Evolutionary conservation across 2,113 vertebrate genomes (phyloP), one percentile per base, ranked within the genome.

Genomic region (Columba livia): DNA sequence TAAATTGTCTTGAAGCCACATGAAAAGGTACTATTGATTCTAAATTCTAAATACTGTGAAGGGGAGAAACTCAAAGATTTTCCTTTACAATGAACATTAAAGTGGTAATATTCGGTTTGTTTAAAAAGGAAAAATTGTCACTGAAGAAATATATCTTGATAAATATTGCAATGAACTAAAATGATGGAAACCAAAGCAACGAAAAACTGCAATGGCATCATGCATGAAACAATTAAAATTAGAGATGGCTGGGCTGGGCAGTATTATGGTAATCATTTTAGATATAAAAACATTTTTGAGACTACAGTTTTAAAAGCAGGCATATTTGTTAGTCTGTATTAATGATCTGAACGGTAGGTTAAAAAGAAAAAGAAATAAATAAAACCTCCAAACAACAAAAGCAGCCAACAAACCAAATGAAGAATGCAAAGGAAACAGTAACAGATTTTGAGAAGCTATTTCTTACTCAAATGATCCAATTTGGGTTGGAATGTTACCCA

Each of bases 371-470:
- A 47, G 18, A 47, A 47, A 47, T 18, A 18, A 18, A 18, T 7
- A 79, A 75, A 34, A 24, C 13, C 3, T 17, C 15, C 19, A 67
- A n/a, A 7, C 5, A 40, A 53, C n/a, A 70, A 81, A 87, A 87
- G 32, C 17, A 48, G 16, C 6, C 11, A 77, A 75, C 14, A 71
- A 81, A 88, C 13, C 34, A 19, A 88, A 91, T 48, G 44, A 93
- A 91, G 69, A 73, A 93, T 90, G n/a, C 19, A 81, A 90, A 94
- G n/a, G n/a, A 89, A 97, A 73, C 69, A 23, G 18, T 40, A 95
- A 93, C 86, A 97, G 83, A 87, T 96, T 97, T 97, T 86, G 66
- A 60, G 83, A 90, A 95, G 84, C 61, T 75, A 38, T 91, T 96
- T 90, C 6, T 81, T 85, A 70, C 58, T 92, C 65, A 96, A 88